These are phyloP conservation scores for Gnatocerus cornutus DNA, from an alignment of 2,888 invertebrate genomes.

Conservation along the genomic window DNA sequence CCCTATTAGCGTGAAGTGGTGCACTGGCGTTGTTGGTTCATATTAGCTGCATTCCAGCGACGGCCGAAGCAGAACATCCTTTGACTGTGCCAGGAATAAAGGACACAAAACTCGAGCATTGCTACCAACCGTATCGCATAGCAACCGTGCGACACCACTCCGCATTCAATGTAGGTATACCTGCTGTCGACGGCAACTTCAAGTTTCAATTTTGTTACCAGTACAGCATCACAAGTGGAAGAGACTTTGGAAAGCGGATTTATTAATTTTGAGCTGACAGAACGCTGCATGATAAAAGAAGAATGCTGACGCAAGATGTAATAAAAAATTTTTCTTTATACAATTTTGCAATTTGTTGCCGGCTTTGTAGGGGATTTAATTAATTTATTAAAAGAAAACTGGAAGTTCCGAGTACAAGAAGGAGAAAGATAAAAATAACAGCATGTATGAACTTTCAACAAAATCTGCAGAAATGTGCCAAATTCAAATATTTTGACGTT, in stretches of 20 bases:
- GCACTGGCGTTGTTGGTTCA: conserved; percentile 46
- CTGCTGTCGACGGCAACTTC: conserved; percentile 36
- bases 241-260: conserved; percentile 47
- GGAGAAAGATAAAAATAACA: too few species aligned
- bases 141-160: conserved; percentile 41
- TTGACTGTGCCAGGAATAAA: conserved; percentile 44
- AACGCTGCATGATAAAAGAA: conserved; percentile 9
- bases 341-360: too few species aligned
- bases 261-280: conserved; percentile 36
- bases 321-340: too few species aligned
- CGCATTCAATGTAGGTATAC: conserved; percentile 2
- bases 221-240: conserved; percentile 46
- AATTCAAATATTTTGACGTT: too few species aligned
- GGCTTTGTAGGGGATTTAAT: too few species aligned
- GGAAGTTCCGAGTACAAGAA: too few species aligned
- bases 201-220: conserved; percentile 47
- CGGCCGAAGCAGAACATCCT: conserved; percentile 48
- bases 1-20: conserved; percentile 47
- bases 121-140: conserved; percentile 41
- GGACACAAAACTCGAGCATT: conserved; percentile 45
- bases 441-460: too few species aligned
- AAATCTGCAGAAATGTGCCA: too few species aligned
- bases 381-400: too few species aligned
- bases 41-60: conserved; percentile 54
- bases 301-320: not conserved